Conservation (phyloP, 2,797 vertebrate species). For the Ibycter americanus region DNA sequence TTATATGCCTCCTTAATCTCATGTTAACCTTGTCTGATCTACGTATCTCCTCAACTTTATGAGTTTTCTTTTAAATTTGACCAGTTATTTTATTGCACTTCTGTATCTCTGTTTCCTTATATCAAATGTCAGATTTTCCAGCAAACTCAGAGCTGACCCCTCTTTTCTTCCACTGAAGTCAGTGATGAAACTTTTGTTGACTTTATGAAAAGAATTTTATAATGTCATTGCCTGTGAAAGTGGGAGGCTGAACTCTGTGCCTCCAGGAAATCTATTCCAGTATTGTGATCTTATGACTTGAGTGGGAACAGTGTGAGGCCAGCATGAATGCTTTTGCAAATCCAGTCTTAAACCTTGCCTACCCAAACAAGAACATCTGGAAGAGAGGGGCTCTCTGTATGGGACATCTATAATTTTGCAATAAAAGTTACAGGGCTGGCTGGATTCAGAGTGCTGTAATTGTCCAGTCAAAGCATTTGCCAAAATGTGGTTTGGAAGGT, state of each 20-base stretch:
- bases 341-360: not conserved
- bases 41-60: not conserved
- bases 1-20: not conserved
- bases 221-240: not conserved
- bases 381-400: not conserved
- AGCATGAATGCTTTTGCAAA: not conserved
- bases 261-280: not conserved
- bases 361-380: slow-evolving; percentile 51
- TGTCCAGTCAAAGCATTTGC: slow-evolving; percentile 41
- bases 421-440: slow-evolving; percentile 11
- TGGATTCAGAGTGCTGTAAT: slow-evolving; percentile 40
- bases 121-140: not conserved
- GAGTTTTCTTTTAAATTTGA: not conserved
- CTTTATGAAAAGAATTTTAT: not conserved
- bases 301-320: not conserved
- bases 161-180: not conserved
- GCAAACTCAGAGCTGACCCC: not conserved
- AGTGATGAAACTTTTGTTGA: not conserved
- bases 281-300: not conserved
- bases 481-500: slow-evolving; percentile 17
- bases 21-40: not conserved
- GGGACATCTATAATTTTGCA: slow-evolving; percentile 49
- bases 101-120: not conserved
- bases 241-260: not conserved
- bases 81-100: not conserved